Base-by-base conservation (phyloP, 2,888 invertebrate species). In the Adelphocoris suturalis region DNA sequence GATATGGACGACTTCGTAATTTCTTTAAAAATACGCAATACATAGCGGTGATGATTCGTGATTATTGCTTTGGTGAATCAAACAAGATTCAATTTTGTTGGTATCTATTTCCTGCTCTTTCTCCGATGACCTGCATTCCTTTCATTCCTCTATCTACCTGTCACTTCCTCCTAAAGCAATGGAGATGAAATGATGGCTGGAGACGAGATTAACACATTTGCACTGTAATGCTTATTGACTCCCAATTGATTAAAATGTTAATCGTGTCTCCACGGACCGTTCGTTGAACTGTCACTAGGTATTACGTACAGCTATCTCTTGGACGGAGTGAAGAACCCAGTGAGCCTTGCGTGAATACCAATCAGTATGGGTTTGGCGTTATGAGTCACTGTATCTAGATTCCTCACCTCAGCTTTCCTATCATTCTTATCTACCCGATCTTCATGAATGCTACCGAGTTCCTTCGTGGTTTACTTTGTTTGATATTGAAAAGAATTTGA, bases 51-150 rank as follows among this genome's bases (percentile, higher is more conserved):
- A 37, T 2, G 37, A 37, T 37, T 37, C 37, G 2, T 37, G 7
- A 7, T 37, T 37, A 37, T 7, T n/a, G 7, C 37, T 7, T 37
- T 37, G 37, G 7, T 37, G 37, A 2, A 37, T 37, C 37, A 37
- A 37, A 37, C 37, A 37, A 37, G 37, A 37, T 37, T 37, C 37
- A 7, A n/a, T 37, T 37, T 37, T 16, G 52, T 52, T 14, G 16
- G 16, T 52, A 11, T 52, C 68, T 23, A 68, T 68, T 23, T 37
- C 78, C 37, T 37, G 76, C 37, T 78, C 78, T 46, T 47, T 78
- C 78, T 11, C 47, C 47, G 46, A 78, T 86, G 86, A 86, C 86
- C 86, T 86, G 86, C 86, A 86, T 86, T 86, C 86, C 52, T 75
- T 28, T 75, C 86, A 86, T 86, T 19, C 86, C 85, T 52, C 47